These are phyloP conservation scores for Lycocerus yunnanus DNA, from an alignment of 2,888 invertebrate genomes.

Conservation along the genomic window DNA sequence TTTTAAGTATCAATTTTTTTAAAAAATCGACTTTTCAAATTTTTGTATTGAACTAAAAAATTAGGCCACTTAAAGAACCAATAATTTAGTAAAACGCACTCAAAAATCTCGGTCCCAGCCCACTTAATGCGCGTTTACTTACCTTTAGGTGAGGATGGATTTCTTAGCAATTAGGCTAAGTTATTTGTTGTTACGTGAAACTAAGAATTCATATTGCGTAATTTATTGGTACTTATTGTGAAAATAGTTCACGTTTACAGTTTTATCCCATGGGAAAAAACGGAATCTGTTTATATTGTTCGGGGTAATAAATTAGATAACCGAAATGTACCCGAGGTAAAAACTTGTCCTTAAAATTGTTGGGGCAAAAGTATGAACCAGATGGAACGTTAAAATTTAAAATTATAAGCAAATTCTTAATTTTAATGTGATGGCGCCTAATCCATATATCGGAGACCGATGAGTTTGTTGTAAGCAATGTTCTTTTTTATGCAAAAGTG, in stretches of 20 bases:
- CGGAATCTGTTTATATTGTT: neutral
- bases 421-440: slow-evolving; percentile 35
- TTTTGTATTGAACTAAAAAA: neutral
- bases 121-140: neutral
- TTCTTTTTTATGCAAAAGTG: slow-evolving; percentile 41
- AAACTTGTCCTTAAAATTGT: neutral
- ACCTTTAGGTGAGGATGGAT: neutral
- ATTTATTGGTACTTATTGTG: neutral
- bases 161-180: neutral
- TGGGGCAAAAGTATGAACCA: neutral
- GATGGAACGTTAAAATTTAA: neutral
- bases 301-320: slow-evolving; percentile 2
- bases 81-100: neutral
- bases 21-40: neutral
- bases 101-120: neutral
- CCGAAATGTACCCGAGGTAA: neutral
- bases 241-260: neutral
- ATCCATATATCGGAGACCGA: slow-evolving; percentile 32
- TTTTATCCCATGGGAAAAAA: slow-evolving; percentile 5
- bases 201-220: neutral
- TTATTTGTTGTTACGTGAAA: neutral
- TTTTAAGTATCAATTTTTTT: neutral
- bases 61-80: neutral
- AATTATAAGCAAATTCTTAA: neutral
- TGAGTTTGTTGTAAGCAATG: slow-evolving; percentile 7